Base-by-base conservation (phyloP, 2,797 vertebrate species). In the Sus cebifrons region DNA sequence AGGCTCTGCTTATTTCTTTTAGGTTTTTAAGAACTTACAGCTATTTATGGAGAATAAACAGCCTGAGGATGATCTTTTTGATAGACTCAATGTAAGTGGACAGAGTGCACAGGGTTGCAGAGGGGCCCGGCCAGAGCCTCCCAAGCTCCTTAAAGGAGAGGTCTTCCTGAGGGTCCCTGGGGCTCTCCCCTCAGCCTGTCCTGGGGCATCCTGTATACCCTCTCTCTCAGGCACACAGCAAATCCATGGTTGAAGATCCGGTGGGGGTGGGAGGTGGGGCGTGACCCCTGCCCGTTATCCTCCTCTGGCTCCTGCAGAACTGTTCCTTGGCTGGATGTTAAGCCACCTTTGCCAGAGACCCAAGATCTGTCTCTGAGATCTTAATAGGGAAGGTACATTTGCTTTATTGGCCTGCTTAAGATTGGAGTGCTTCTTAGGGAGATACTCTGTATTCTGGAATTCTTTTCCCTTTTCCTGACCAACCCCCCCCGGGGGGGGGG, bases 1-100 rank as follows among this genome's bases (percentile, higher is more conserved):
- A 65, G 25, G 32, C 9, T 89, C 77, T 86, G 3, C 29, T 97
- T 58, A 89, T 92, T 92, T 97, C 81, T 94, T 97, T 89, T 97
- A 99, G 99, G 99, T 99, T 86, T 99, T 99, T 97, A 99, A 99
- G 98, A 99, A 99, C 96, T 99, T 99, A 92, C 99, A 99, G 98
- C 98, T 99, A 94, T 99, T 99, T 98, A 99, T 99, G 99, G 99
- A 99, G 98, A 99, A 99, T 98, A 99, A 99, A 96, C 99, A 99
- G 98, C 99, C 99, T 40, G 99, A 99, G 94, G 99, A 99, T 85
- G 99, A 99, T 98, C 99, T 99, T 95, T 99, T 99, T 88, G 99
- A 99, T 98, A 98, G 99, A 97, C 99, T 99, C 95, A 99, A 99
- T 98, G 99, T 99, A 99, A 99, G 99, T 91, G n/a, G 75, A 79